These are phyloP conservation scores for Drosophila auraria DNA, from an alignment of 1,140 invertebrate species.

Conservation along the genomic window DNA sequence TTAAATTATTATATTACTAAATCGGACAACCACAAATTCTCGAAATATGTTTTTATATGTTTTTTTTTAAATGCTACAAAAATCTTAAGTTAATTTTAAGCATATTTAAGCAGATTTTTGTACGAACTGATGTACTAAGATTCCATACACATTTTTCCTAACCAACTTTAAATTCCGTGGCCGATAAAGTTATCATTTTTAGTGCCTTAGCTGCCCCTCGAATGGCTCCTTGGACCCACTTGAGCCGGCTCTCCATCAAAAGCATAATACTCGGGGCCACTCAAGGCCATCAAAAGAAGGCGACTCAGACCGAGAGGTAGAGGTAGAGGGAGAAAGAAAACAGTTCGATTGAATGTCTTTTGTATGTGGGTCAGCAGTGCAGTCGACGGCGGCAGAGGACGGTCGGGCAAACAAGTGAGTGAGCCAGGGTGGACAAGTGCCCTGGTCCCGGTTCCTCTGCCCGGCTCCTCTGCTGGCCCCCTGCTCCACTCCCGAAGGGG, in stretches of 20 bases:
- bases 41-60: no score
- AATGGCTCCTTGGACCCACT: slow-evolving; percentile 39
- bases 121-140: not conserved
- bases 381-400: slow-evolving; percentile 32
- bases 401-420: slow-evolving; percentile 36
- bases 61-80: no score
- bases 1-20: not conserved
- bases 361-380: slow-evolving; percentile 78
- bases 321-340: slow-evolving; percentile 22
- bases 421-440: slow-evolving; percentile 58
- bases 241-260: slow-evolving; percentile 44
- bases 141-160: not conserved
- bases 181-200: slow-evolving; percentile 40
- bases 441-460: slow-evolving; percentile 59
- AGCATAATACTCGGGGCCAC: slow-evolving; percentile 49
- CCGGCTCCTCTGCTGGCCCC: not conserved
- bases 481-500: not conserved
- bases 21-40: not conserved
- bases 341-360: slow-evolving; percentile 77
- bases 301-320: slow-evolving; percentile 12
- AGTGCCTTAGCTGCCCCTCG: slow-evolving; percentile 23
- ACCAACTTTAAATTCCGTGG: slow-evolving; percentile 6
- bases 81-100: not conserved
- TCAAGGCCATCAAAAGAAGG: slow-evolving; percentile 53
- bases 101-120: not conserved